Conservation (phyloP, 2,888 invertebrate genomes). For the Onthophagus sagittarius region DNA sequence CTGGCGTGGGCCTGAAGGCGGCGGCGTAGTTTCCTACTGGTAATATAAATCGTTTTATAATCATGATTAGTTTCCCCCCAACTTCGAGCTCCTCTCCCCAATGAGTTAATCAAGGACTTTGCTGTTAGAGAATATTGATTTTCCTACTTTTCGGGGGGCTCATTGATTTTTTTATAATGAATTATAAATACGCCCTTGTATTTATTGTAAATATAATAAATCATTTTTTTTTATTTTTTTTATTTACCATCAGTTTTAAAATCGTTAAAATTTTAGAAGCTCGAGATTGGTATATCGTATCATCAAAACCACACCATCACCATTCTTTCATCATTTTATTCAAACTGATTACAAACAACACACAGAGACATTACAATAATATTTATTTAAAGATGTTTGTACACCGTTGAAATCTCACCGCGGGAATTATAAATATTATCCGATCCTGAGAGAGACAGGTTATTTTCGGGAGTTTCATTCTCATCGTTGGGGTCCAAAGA, state of each 20-base stretch:
- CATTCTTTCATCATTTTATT: not conserved
- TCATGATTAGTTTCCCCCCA: not conserved
- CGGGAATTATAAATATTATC: conserved; percentile 42
- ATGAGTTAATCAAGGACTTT: not conserved
- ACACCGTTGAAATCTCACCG: conserved; percentile 37
- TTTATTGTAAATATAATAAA: not conserved
- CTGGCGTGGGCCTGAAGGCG: conserved; percentile 60
- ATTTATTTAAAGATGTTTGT: conserved; percentile 6
- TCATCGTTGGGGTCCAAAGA: conserved; percentile 39
- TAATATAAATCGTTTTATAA: conserved; percentile 11
- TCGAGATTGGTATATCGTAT: not conserved
- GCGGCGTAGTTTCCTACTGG: conserved; percentile 46
- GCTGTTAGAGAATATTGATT: not conserved
- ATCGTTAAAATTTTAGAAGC: not conserved
- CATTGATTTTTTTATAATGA: not conserved
- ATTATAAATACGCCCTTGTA: not conserved
- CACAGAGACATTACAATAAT: conserved; percentile 8
- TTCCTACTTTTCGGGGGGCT: not conserved
- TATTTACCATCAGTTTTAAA: not conserved
- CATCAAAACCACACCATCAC: conserved; percentile 5
- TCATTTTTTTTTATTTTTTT: not conserved
- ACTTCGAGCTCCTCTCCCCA: not conserved
- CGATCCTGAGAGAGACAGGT: conserved; percentile 37
- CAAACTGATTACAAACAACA: not conserved
- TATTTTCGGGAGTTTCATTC: conserved; percentile 39